Percentiles rank a stretch among this genome's conserved stretches.
Evolutionary conservation across 2,888 invertebrate species (phyloP).

Genomic region (Exocentrus adspersus): DNA sequence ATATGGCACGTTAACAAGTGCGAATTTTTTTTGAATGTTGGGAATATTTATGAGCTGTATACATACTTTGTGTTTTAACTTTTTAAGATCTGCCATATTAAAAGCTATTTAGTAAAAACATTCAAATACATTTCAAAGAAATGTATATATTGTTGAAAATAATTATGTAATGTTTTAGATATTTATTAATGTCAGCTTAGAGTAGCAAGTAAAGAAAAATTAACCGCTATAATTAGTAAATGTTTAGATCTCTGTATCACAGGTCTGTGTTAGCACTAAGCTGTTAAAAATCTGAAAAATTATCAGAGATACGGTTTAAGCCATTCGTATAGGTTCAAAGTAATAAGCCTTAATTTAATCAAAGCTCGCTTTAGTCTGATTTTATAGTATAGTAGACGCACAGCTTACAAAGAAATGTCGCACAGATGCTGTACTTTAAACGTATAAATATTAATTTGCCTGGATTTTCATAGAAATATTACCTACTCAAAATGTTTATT

Average conservation of each 20-base stretch:
- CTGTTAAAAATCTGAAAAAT: constrained; percentile 47
- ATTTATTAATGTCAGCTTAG: constrained; percentile 63
- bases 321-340: constrained; percentile 26
- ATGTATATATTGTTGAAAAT: constrained; percentile 60
- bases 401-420: no score
- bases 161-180: constrained; percentile 60
- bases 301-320: constrained; percentile 44
- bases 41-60: constrained; percentile 8
- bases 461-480: no score
- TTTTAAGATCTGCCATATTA: constrained; percentile 44
- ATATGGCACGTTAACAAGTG: background rate
- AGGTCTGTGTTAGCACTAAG: constrained; percentile 55
- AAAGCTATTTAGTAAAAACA: constrained; percentile 46
- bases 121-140: constrained; percentile 57
- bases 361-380: constrained; percentile 17
- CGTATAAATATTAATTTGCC: no score
- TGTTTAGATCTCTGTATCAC: constrained; percentile 58
- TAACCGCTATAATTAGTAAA: constrained; percentile 56
- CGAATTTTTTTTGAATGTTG: constrained; percentile 17
- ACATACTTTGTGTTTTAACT: constrained; percentile 15
- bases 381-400: constrained; percentile 7
- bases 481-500: no score
- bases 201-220: constrained; percentile 49
- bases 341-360: constrained; percentile 23
- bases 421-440: no score